A percentile compares a stretch with the other conserved stretches of the same genome.
phyloP scores from a whole-genome alignment of 92 coral and sea anemone species.

The Heteractis magnifica region DNA sequence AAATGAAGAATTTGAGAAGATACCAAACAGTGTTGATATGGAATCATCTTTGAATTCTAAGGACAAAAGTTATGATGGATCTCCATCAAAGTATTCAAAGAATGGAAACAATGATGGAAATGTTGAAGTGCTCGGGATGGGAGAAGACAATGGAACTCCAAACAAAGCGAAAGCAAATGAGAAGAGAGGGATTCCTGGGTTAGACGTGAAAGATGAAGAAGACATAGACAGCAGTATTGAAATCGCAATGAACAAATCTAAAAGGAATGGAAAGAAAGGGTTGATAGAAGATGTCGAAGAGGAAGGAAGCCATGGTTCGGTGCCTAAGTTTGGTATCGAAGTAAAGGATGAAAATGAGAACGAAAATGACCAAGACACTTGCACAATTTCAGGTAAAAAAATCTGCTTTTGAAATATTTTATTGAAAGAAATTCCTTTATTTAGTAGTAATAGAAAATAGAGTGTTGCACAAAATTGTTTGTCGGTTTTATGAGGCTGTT shows the following conservation, averaged over 20 bases:
- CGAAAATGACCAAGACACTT: neutral
- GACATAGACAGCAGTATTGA: conserved; percentile 21
- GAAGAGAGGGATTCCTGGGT: neutral
- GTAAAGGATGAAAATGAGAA: neutral
- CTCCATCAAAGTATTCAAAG: neutral
- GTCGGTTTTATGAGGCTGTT: no score
- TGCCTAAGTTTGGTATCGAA: neutral
- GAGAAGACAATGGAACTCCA: neutral
- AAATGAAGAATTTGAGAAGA: neutral
- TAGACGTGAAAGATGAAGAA: neutral
- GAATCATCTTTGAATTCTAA: neutral
- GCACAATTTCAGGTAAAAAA: neutral
- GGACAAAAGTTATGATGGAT: neutral
- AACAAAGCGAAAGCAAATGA: neutral
- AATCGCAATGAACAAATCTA: neutral
- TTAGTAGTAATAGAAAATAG: no score
- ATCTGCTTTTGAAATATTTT: no score
- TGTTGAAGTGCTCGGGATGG: neutral
- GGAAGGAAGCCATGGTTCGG: neutral
- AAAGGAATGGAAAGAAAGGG: neutral
- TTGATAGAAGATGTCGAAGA: conserved; percentile 10
- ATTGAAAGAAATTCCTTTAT: no score
- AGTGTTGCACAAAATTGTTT: no score
- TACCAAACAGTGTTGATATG: neutral
- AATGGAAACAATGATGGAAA: neutral